Conservation (phyloP, 2,797 vertebrate species). For the Astyanax mexicanus region DNA sequence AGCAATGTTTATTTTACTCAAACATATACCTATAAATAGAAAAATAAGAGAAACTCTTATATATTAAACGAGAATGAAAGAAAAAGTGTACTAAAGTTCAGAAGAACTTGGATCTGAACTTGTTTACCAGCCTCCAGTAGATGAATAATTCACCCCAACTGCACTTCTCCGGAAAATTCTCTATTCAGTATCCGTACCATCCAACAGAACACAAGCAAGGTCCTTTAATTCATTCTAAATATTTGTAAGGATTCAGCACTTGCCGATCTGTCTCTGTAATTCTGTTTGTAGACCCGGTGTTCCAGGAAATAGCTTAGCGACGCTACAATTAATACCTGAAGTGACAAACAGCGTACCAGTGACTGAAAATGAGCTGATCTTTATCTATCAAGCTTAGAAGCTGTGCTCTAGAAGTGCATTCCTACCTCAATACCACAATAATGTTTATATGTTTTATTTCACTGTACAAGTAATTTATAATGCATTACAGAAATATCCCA, state of each 20-base stretch:
- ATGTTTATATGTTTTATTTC: too few species aligned
- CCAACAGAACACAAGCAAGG: background rate
- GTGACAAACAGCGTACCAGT: background rate
- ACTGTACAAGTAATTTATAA: too few species aligned
- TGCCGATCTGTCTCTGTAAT: background rate
- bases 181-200: background rate
- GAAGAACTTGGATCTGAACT: background rate
- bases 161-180: background rate
- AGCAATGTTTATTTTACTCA: too few species aligned
- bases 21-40: too few species aligned
- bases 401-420: too few species aligned
- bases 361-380: background rate
- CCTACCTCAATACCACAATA: too few species aligned
- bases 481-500: too few species aligned
- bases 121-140: conserved; percentile 10
- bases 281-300: background rate
- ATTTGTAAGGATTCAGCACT: background rate
- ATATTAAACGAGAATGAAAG: too few species aligned
- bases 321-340: background rate
- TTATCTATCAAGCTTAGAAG: background rate
- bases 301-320: background rate
- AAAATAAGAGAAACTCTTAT: too few species aligned
- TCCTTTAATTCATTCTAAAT: background rate
- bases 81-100: too few species aligned
- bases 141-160: background rate